These are phyloP conservation scores for Paramisgurnus dabryanus DNA, from an alignment of 2,113 vertebrate genomes.

Conservation along the genomic window DNA sequence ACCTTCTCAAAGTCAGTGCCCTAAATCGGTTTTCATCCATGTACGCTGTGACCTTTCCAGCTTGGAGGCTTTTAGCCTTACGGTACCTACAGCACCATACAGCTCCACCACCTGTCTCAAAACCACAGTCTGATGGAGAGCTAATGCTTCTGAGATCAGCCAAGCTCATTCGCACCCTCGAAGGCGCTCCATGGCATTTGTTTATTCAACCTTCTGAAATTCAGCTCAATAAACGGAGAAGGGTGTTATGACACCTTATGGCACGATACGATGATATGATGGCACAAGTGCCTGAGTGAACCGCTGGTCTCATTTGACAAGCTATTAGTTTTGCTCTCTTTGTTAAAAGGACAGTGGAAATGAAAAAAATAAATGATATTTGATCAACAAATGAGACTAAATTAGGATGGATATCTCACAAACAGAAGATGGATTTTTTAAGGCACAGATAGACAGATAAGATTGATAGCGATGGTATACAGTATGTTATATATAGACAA, in stretches of 20 bases:
- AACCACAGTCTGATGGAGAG: constrained; percentile 28
- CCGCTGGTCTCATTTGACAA: not conserved
- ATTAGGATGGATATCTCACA: not conserved
- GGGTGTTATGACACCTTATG: constrained; percentile 21
- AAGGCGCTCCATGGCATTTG: constrained; percentile 9
- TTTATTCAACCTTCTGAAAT: constrained; percentile 39
- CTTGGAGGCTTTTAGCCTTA: constrained; percentile 52
- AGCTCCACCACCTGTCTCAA: constrained; percentile 53
- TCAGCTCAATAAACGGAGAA: constrained; percentile 23
- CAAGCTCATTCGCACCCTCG: constrained; percentile 40
- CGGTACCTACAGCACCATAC: constrained; percentile 50
- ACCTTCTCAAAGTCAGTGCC: constrained; percentile 52
- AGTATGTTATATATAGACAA: too few species aligned
- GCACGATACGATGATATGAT: constrained; percentile 27
- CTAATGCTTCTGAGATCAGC: constrained; percentile 41
- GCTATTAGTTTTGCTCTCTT: constrained; percentile 31
- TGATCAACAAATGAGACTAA: not conserved
- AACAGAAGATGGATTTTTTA: too few species aligned
- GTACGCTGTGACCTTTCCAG: constrained; percentile 57
- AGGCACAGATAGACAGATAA: too few species aligned
- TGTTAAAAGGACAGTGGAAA: not conserved
- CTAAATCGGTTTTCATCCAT: constrained; percentile 56
- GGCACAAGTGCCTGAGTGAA: not conserved
- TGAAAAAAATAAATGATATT: not conserved
- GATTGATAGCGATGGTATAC: too few species aligned